Percentiles rank a stretch among this genome's conserved stretches.
phyloP scores from a whole-genome alignment of 2,113 vertebrate species.

The Chinchilla lanigera region DNA sequence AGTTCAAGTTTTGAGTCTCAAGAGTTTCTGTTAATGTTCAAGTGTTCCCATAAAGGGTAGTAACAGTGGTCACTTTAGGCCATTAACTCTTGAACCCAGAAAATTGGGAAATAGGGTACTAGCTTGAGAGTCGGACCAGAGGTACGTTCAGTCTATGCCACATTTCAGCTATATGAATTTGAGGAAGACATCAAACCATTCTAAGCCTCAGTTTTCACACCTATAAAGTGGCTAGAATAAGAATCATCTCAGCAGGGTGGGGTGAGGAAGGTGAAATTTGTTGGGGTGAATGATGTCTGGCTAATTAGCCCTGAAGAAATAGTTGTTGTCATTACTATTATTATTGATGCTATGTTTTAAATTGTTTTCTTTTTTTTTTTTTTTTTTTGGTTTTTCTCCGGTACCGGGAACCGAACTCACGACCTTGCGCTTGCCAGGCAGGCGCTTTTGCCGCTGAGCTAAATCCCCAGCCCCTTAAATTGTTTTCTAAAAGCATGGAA shows the following conservation, averaged over 20 bases:
- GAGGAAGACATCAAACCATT: not conserved
- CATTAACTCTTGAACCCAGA: not conserved
- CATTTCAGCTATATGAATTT: conserved; percentile 7
- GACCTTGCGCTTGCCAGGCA: too few species aligned
- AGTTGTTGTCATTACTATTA: not conserved
- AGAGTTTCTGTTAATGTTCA: not conserved
- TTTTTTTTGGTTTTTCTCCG: too few species aligned
- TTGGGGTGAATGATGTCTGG: not conserved
- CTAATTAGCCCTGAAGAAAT: conserved; percentile 27
- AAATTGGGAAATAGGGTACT: not conserved
- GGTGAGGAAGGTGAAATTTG: not conserved
- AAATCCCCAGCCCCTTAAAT: too few species aligned
- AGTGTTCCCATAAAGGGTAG: not conserved
- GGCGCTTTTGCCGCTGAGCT: too few species aligned
- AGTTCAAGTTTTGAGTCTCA: not conserved
- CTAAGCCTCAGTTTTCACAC: conserved; percentile 13
- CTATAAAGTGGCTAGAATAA: not conserved
- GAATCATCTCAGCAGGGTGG: not conserved
- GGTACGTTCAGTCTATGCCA: not conserved
- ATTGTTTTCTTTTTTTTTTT: conserved; percentile 33
- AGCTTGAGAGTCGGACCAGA: not conserved
- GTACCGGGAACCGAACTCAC: too few species aligned
- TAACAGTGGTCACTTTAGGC: not conserved
- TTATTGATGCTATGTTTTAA: conserved; percentile 24
- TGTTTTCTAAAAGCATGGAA: conserved; percentile 30